Evolutionary conservation across 1,140 invertebrate species (phyloP).

Genomic region (Drosophila bifasciata): DNA sequence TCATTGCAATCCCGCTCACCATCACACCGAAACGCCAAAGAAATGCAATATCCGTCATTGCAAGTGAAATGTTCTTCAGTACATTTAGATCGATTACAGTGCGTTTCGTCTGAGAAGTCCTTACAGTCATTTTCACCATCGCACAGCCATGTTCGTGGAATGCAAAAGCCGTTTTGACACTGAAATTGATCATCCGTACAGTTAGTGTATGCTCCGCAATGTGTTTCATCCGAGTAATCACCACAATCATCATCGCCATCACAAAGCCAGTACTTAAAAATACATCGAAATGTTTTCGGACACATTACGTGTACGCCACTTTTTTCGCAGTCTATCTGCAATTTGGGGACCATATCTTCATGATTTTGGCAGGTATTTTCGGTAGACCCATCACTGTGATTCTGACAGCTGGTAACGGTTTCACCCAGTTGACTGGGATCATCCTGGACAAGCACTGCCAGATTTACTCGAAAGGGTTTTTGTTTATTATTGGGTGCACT

Average conservation of each 20-base stretch:
- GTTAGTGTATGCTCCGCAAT: constrained; percentile 86
- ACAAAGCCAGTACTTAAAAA: constrained; percentile 90
- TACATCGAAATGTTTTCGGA: constrained; percentile 89
- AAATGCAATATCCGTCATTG: constrained; percentile 92
- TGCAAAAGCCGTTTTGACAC: constrained; percentile 93
- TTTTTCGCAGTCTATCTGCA: constrained; percentile 86
- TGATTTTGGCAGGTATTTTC: constrained; percentile 87
- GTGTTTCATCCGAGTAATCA: constrained; percentile 92
- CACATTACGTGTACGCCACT: constrained; percentile 87
- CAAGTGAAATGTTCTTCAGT: constrained; percentile 91
- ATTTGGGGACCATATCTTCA: constrained; percentile 81
- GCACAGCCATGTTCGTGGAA: constrained; percentile 90
- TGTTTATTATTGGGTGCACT: constrained; percentile 61
- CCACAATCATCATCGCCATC: constrained; percentile 92
- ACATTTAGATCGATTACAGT: constrained; percentile 90
- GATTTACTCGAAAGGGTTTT: constrained; percentile 75
- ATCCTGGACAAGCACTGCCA: constrained; percentile 62
- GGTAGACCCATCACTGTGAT: constrained; percentile 86
- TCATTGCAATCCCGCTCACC: constrained; percentile 92
- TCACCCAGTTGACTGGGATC: constrained; percentile 65
- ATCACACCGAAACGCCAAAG: constrained; percentile 90
- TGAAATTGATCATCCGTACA: constrained; percentile 91
- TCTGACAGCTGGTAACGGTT: constrained; percentile 80
- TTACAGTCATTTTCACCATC: constrained; percentile 93
- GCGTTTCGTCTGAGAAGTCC: constrained; percentile 91